phyloP scores from a whole-genome alignment of 53 echinoderm and acorn worm genomes.

The Paracentrotus lividus region DNA sequence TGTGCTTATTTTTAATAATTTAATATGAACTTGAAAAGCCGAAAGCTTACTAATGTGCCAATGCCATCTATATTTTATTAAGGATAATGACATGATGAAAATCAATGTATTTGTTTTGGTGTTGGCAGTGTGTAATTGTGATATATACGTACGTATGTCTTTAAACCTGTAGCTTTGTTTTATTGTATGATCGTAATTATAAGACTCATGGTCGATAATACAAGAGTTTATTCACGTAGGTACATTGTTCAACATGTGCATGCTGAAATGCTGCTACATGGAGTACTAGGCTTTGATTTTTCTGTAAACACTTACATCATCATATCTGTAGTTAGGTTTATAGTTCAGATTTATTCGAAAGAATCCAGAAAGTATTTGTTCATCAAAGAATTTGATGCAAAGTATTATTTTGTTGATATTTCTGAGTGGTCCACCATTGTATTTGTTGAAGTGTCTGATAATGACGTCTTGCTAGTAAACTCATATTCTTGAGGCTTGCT shows the following conservation, averaged over 20 bases:
- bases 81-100: not conserved
- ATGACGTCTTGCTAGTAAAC: constrained; percentile 72
- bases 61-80: not conserved
- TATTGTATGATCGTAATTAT: not conserved
- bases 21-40: not conserved
- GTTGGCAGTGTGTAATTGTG: not conserved
- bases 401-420: constrained; percentile 58
- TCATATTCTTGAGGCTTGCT: constrained; percentile 59
- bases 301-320: not conserved
- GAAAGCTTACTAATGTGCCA: not conserved
- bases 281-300: not conserved
- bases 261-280: not conserved
- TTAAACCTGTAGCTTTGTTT: not conserved
- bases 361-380: not conserved
- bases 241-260: not conserved
- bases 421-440: constrained; percentile 31
- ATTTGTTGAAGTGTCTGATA: constrained; percentile 51
- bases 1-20: not conserved
- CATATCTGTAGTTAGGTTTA: not conserved
- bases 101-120: not conserved
- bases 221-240: not conserved
- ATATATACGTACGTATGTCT: too few relatives aligned
- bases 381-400: not conserved
- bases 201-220: not conserved
- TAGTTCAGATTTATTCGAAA: too few relatives aligned